Base-by-base conservation (phyloP, 2,113 vertebrate species). In the Proterorhinus semilunaris region DNA sequence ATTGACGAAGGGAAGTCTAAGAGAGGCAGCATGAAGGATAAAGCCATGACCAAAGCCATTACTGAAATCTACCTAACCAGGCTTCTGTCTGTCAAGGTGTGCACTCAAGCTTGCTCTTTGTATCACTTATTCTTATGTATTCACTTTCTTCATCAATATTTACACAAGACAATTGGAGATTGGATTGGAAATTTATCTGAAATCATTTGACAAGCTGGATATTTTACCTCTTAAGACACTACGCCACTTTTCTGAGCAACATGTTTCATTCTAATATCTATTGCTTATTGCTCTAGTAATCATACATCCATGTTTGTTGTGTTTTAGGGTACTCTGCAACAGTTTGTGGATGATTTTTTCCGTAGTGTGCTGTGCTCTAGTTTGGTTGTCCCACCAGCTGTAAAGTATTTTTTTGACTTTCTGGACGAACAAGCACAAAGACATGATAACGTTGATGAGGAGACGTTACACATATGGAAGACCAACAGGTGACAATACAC, bases 401-500 rank as follows among this genome's bases (percentile, higher is more conserved):
- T 99, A 72, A 99, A 99, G 79, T 99, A 98, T 72, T 99, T 98
- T 89, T 99, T 99, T 7, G 97, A 99, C 87, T 99, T 98, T 85
- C 83, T 99, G 89, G 97, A 99, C 15, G 97, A 99, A 69, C 96
- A 99, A 91, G 96, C 96, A 0, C 93, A 91, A 77, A 94, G 94
- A 82, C 95, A 98, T 8, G 95, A 97, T 74, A 98, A 98, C 66
- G 94, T 93, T 72, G 97, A 99, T 45, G 96, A 99, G 69, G 97
- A 98, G 81, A 99, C 97, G 27, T 94, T 98, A 83, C 97, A 99
- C 82, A 98, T 99, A 88, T 99, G 97, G 97, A 99, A 99, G 89
- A 99, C 97, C 27, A 99, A 98, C 90, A 99, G 96, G 97, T 97
- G 21, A 12, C 7, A n/a, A 57, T 10, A 9, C 43, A 46, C 6